These are phyloP conservation scores for Pecten maximus DNA, from an alignment of 2,888 invertebrate species.

Conservation along the genomic window DNA sequence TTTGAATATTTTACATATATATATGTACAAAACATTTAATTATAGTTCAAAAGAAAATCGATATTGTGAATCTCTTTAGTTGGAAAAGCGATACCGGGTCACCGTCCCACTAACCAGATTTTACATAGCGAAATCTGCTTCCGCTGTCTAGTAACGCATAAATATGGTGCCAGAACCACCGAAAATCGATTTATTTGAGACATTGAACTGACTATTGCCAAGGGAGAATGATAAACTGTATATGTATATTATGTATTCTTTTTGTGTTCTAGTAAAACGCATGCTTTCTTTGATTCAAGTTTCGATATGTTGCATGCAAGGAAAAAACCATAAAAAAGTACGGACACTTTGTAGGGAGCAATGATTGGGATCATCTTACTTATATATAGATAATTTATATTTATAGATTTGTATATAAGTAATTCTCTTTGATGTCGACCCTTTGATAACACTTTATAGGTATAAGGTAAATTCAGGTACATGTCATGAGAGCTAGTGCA, in stretches of 20 bases:
- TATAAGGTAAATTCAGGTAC: neutral
- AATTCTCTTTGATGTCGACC: neutral
- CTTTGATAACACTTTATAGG: neutral
- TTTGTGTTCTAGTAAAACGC: neutral
- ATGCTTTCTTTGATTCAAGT: neutral
- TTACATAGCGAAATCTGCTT: neutral
- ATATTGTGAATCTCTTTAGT: neutral
- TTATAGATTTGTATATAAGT: neutral
- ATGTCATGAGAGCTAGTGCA: too few relatives aligned
- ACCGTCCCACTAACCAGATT: neutral
- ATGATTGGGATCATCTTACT: neutral
- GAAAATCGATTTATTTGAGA: neutral
- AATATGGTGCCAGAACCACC: neutral
- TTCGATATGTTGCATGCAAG: neutral
- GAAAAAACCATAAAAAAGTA: neutral
- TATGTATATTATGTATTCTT: neutral
- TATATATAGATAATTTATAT: neutral
- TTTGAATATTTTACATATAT: neutral
- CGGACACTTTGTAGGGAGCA: neutral
- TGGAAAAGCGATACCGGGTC: neutral
- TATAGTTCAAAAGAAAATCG: neutral
- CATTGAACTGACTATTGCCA: neutral
- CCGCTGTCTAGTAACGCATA: neutral
- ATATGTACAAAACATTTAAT: constrained; percentile 1
- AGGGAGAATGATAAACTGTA: neutral